These are phyloP conservation scores for Molorchus minor DNA, from an alignment of 2,888 invertebrate species.

Conservation along the genomic window DNA sequence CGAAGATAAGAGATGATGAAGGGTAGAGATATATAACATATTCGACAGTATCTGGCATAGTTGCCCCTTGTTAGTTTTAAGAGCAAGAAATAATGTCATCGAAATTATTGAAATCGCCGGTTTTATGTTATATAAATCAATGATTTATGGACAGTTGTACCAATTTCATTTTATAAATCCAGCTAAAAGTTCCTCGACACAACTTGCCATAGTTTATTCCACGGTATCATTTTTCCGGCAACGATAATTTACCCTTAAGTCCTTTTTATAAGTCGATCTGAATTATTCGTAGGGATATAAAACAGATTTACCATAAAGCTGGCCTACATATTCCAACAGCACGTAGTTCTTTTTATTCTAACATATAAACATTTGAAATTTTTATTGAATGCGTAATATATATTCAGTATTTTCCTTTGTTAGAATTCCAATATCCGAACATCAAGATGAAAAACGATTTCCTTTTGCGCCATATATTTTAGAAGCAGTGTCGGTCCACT, in stretches of 20 bases:
- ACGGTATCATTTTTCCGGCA: too few species aligned
- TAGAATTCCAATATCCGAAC: constrained; percentile 16
- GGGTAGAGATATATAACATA: too few species aligned
- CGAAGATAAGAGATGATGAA: too few species aligned
- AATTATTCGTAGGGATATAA: background rate
- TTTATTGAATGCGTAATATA: constrained; percentile 13
- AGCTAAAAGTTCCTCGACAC: background rate
- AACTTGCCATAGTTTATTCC: background rate
- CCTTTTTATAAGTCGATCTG: background rate
- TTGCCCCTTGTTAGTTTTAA: too few species aligned
- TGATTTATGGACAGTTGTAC: too few species aligned
- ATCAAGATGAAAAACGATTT: background rate
- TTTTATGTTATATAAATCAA: too few species aligned
- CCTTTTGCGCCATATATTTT: too few species aligned
- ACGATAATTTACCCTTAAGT: too few species aligned
- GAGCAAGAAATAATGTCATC: too few species aligned
- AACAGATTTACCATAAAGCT: background rate
- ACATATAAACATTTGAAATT: constrained; percentile 5
- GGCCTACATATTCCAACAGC: constrained; percentile 15
- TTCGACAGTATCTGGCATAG: too few species aligned
- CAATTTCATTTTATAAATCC: background rate
- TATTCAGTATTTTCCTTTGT: constrained; percentile 1
- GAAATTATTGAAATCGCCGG: too few species aligned
- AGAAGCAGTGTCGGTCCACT: too few species aligned
- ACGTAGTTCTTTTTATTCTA: constrained; percentile 20